Evolutionary conservation across 2,113 vertebrate species (phyloP).

Genomic region (Eubucco bourcierii): DNA sequence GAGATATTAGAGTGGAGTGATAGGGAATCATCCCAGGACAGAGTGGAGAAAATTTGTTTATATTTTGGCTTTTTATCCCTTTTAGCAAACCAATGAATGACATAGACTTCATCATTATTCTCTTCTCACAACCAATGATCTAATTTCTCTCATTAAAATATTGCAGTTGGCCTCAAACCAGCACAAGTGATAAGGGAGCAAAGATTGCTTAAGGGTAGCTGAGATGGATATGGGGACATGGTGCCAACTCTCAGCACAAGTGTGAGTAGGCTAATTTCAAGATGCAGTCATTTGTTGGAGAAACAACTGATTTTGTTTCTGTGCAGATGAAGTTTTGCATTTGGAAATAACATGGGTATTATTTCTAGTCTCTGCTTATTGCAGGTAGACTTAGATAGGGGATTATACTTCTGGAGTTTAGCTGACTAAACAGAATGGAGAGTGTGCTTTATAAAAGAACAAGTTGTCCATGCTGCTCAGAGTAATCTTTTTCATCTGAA

Average conservation of each 20-base stretch:
- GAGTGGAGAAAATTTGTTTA: too few species aligned
- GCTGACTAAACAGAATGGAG: neutral
- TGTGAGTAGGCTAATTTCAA: neutral
- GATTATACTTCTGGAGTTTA: neutral
- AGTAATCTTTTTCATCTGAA: neutral
- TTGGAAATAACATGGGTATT: neutral
- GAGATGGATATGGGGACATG: neutral
- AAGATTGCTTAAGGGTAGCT: neutral
- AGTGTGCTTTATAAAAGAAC: neutral
- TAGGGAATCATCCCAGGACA: too few species aligned
- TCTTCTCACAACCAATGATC: too few species aligned
- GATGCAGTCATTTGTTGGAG: neutral
- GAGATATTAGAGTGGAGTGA: too few species aligned
- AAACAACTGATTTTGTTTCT: neutral
- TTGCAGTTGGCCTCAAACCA: too few species aligned
- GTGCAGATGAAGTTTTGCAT: neutral
- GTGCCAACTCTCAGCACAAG: neutral
- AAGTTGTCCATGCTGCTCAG: neutral
- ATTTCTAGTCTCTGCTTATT: neutral
- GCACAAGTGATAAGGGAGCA: neutral
- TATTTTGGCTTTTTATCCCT: too few species aligned
- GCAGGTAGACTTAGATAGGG: neutral
- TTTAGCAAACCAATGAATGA: too few species aligned
- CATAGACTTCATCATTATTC: too few species aligned
- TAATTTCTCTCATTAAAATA: too few species aligned